These are phyloP conservation scores for Phortica okadai DNA, from an alignment of 2,888 invertebrate genomes.

Conservation along the genomic window DNA sequence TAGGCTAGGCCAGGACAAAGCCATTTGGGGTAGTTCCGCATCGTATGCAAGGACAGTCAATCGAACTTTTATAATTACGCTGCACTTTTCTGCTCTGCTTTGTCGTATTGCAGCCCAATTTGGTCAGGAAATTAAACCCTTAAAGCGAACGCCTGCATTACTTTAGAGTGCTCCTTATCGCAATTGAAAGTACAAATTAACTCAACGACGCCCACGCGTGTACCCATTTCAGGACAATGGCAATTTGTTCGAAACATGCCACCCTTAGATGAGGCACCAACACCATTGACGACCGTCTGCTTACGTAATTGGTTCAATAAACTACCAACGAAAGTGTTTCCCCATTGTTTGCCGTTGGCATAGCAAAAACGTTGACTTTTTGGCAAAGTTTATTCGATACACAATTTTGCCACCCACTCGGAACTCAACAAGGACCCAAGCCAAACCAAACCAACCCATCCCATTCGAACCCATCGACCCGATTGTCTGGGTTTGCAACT, in stretches of 20 bases:
- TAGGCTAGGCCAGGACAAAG: conserved; percentile 43
- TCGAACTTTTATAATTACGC: not conserved
- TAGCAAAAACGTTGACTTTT: conserved; percentile 43
- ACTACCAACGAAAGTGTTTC: conserved; percentile 49
- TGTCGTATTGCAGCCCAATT: not conserved
- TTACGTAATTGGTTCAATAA: conserved; percentile 70
- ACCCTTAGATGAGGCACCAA: not conserved
- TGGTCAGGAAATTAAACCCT: not conserved
- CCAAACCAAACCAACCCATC: not conserved
- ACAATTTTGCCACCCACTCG: not conserved
- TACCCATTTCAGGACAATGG: conserved; percentile 20
- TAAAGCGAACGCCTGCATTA: not conserved
- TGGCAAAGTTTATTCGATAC: conserved; percentile 35
- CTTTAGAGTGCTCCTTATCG: not conserved
- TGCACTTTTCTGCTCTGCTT: not conserved
- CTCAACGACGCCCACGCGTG: conserved; percentile 36
- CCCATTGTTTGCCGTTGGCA: conserved; percentile 63
- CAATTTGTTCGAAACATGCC: not conserved
- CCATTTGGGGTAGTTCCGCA: conserved; percentile 55
- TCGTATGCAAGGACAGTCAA: conserved; percentile 1
- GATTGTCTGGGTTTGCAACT: not conserved
- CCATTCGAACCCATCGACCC: not conserved
- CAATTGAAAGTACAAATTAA: conserved; percentile 12
- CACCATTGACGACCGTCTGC: conserved; percentile 23
- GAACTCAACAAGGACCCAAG: not conserved